Conservation (phyloP, 2,113 vertebrate genomes). For the Odobenus rosmarus region DNA sequence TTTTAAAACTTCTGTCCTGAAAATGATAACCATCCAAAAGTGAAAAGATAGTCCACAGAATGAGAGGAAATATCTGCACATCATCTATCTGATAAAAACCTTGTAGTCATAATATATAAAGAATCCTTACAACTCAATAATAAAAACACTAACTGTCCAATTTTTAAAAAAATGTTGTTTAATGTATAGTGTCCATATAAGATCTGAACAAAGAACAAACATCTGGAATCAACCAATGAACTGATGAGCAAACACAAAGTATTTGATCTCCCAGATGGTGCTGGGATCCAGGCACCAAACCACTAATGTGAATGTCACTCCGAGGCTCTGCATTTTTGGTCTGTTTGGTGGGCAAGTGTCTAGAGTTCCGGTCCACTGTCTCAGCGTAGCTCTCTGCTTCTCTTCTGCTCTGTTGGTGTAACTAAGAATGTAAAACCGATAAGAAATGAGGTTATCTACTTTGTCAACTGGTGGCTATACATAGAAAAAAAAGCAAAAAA, state of each 20-base stretch:
- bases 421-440: background rate
- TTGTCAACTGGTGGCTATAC: background rate
- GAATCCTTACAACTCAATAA: background rate
- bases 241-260: conserved; percentile 51
- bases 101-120: background rate
- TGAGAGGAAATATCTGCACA: background rate
- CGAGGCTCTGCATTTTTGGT: background rate
- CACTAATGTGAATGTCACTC: conserved; percentile 31
- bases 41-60: background rate
- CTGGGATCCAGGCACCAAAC: conserved; percentile 53
- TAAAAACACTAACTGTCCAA: background rate
- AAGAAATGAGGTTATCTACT: background rate
- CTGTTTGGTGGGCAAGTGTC: background rate
- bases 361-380: background rate
- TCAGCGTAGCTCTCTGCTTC: background rate
- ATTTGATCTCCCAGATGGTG: conserved; percentile 10
- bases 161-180: background rate
- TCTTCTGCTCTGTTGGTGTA: background rate
- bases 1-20: background rate
- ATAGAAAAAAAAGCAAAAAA: background rate
- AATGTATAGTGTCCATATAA: background rate
- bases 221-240: background rate
- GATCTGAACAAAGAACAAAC: background rate
- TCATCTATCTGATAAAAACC: background rate
- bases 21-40: background rate